Evolutionary conservation across 2,888 invertebrate genomes (phyloP), one percentile per base, ranked within the genome.

Genomic region (Nomada goodeniana): DNA sequence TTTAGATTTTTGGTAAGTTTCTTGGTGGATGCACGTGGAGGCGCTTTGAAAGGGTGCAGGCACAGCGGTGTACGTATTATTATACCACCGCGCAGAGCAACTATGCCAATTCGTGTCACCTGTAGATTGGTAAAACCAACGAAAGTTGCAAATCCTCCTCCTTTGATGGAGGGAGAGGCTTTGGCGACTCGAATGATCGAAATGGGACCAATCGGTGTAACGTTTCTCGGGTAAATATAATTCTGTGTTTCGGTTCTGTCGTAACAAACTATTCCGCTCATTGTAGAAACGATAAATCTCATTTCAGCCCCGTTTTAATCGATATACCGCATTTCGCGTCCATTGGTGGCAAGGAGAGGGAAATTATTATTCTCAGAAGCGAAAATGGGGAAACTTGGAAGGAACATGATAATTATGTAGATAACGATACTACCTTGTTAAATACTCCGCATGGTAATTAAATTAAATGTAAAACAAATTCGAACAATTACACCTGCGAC

Each of bases 321-420:
- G 99, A 99, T 94, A 97, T 99, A 84, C 99, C 99, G 0, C 99
- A 99, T 94, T 99, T 99, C 95, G 99, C 99, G 0, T 98, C 99
- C 0, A 94, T 98, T 73, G 96, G 98, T 78, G 98, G 98, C 79
- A 97, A 97, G 88, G 99, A 99, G 93, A 96, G 99, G 7, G 99
- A 99, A 95, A 98, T 99, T 67, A 97, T 99, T 53, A 97, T 99
- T 86, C 94, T 99, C 83, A 96, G 99, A 67, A 99, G 99, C 4
- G 99, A 99, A 94, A 98, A 99, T 91, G 99, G 99, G 23, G 99
- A 99, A 94, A 98, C 97, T 47, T 99, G 99, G 99, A 97, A 98
- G 86, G 99, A 99, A 92, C 99, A 99, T 93, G 96, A 96, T 86
- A 94, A 95, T 83, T 95, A 95, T 82, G 94, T 94, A 69, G 95